Percentiles rank a stretch among this genome's conserved stretches.
Evolutionary conservation across 2,797 vertebrate genomes (phyloP).

Genomic region (Luscinia luscinia): DNA sequence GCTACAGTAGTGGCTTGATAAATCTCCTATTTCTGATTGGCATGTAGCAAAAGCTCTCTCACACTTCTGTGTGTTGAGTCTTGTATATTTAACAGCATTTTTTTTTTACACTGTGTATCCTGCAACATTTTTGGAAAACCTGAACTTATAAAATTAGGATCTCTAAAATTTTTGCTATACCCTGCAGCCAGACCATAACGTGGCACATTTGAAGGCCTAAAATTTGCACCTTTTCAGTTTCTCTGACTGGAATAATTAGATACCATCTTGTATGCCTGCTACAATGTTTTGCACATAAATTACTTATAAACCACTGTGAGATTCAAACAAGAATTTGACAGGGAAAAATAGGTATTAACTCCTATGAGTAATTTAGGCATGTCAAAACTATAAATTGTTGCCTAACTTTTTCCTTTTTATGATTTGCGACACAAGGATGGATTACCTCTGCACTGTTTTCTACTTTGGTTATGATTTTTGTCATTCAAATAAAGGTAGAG

Average conservation of each 20-base stretch:
- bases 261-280: not conserved
- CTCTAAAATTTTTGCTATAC: not conserved
- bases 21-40: not conserved
- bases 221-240: not conserved
- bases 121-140: not conserved
- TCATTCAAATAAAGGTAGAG: conserved; percentile 14
- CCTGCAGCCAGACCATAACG: not conserved
- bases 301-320: not conserved
- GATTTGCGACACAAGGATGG: not conserved
- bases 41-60: not conserved
- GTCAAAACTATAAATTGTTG: not conserved
- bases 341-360: not conserved
- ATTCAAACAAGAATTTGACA: not conserved
- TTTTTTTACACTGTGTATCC: not conserved
- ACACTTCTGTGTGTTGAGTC: not conserved
- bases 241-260: not conserved
- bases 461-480: not conserved
- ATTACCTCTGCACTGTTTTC: not conserved
- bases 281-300: not conserved
- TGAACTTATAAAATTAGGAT: not conserved
- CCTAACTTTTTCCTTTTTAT: not conserved
- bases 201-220: not conserved
- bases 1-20: not conserved
- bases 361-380: not conserved
- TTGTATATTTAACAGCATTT: not conserved